Conservation (phyloP, 2,113 vertebrate genomes). For the Pandion haliaetus region DNA sequence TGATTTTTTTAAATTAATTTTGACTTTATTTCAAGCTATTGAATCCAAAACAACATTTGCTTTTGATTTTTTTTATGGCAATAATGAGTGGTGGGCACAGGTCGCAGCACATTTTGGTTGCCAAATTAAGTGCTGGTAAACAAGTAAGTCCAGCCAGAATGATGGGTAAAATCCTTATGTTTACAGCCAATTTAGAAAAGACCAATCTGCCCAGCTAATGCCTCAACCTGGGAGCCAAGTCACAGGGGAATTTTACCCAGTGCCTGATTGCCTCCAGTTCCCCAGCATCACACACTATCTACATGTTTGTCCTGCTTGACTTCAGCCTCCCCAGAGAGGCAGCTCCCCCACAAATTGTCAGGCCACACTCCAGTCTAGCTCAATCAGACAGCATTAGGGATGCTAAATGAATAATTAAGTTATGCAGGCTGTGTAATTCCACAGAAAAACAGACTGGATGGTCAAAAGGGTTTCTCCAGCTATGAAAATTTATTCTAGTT, state of each 20-base stretch:
- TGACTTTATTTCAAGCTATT: not conserved
- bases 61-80: not conserved
- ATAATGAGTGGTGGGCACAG: not conserved
- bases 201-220: no score
- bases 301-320: accelerated
- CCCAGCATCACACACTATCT: not conserved
- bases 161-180: not conserved
- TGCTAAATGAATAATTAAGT: not conserved
- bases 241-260: not conserved
- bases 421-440: not conserved
- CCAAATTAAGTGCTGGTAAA: not conserved
- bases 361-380: not conserved
- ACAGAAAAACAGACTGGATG: not conserved
- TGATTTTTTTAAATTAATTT: not conserved
- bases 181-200: not conserved
- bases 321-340: not conserved
- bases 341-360: not conserved
- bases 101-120: not conserved
- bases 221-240: not conserved
- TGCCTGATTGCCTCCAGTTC: not conserved
- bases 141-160: not conserved
- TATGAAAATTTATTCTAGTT: not conserved
- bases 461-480: not conserved
- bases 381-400: not conserved
- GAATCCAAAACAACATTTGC: not conserved